Conservation (phyloP, 2,797 vertebrate genomes). For the Spinus olivaceus region DNA sequence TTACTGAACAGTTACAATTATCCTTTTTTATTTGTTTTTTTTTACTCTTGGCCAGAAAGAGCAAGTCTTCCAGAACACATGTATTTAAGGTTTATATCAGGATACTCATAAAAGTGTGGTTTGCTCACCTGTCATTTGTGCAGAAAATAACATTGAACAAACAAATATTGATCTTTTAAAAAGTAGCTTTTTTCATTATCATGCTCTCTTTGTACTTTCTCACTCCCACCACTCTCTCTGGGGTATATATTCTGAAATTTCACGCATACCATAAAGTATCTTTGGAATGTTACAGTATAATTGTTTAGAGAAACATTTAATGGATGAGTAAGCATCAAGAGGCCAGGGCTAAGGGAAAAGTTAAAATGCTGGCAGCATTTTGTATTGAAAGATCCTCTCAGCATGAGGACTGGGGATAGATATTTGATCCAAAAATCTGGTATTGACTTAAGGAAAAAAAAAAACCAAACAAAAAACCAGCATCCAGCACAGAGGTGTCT, state of each 20-base stretch:
- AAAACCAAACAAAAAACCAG: not conserved
- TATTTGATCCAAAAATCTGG: constrained; percentile 5
- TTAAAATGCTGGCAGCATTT: constrained; percentile 23
- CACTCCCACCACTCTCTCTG: not conserved
- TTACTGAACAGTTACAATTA: not conserved
- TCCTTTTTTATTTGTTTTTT: not conserved
- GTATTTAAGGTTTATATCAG: not conserved
- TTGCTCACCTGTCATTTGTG: not conserved
- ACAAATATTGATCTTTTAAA: not conserved
- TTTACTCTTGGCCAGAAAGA: not conserved
- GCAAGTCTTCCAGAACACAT: not conserved
- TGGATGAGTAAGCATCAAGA: constrained; percentile 50
- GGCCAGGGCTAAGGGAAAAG: constrained; percentile 34
- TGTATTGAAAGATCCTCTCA: constrained; percentile 29
- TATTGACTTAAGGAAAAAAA: not conserved
- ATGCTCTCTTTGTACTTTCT: not conserved
- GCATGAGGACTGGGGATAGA: not conserved
- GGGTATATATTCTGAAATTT: constrained; percentile 39
- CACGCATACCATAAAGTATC: constrained; percentile 40
- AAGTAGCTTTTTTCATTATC: not conserved
- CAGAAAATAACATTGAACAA: not conserved
- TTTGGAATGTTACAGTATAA: constrained; percentile 65
- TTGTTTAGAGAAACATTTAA: constrained; percentile 63
- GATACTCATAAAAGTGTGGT: not conserved
- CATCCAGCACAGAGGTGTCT: not conserved